These are phyloP conservation scores for Flexamia atlantica DNA, from an alignment of 2,888 invertebrate species.

Conservation along the genomic window DNA sequence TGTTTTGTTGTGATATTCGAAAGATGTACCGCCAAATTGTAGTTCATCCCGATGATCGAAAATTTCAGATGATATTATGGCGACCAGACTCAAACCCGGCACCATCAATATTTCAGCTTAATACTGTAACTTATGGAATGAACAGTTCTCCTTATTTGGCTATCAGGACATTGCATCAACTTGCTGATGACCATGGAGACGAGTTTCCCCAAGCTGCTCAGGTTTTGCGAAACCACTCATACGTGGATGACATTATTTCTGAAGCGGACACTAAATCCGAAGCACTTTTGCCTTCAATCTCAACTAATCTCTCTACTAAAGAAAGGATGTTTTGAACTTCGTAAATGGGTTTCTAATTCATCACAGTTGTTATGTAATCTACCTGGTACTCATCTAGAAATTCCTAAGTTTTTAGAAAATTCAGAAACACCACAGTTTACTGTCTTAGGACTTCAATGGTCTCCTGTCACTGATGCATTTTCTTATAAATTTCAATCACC, in stretches of 20 bases:
- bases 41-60: constrained; percentile 24
- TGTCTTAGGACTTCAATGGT: constrained; percentile 19
- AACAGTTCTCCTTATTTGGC: constrained; percentile 16
- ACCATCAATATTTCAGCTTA: background rate
- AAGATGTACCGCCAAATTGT: constrained; percentile 22
- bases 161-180: constrained; percentile 1
- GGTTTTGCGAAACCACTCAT: background rate
- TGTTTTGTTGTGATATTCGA: constrained; percentile 51
- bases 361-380: background rate
- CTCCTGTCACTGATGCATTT: constrained; percentile 23
- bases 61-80: constrained; percentile 31
- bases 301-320: constrained; percentile 35
- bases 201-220: background rate
- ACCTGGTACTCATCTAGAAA: background rate
- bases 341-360: constrained; percentile 8
- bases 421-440: background rate
- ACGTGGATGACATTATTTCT: constrained; percentile 32
- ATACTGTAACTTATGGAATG: background rate
- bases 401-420: constrained; percentile 7
- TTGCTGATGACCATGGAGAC: constrained; percentile 2
- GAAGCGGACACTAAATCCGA: constrained; percentile 31
- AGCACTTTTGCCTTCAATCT: background rate
- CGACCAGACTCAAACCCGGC: background rate
- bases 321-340: constrained; percentile 33
- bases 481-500: background rate